Percentiles rank a stretch among this genome's conserved stretches.
phyloP scores from a whole-genome alignment of 2,113 vertebrate species.

The Fregata magnificens region DNA sequence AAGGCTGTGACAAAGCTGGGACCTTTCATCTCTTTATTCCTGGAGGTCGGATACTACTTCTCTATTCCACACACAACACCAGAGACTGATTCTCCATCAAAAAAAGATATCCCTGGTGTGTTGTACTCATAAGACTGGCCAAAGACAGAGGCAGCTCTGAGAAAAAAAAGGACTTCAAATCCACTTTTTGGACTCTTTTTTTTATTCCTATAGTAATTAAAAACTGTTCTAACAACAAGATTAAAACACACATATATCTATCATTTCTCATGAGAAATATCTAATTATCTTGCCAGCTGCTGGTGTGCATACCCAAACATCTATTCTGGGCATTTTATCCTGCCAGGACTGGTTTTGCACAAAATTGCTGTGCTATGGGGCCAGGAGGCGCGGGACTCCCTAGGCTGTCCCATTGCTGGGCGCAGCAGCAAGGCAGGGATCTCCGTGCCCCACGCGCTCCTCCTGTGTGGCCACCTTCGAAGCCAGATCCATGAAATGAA shows the following conservation, averaged over 20 bases:
- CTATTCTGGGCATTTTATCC: neutral
- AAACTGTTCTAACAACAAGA: neutral
- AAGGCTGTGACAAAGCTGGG: neutral
- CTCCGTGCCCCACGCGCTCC: fast-evolving
- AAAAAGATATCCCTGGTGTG: neutral
- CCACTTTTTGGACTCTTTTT: neutral
- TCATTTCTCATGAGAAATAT: neutral
- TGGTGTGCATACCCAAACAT: fast-evolving
- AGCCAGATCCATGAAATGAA: neutral
- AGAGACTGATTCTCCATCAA: neutral
- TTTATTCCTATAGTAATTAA: neutral
- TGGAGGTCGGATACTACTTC: neutral
- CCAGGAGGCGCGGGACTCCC: neutral
- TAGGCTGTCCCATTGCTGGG: neutral
- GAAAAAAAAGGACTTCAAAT: neutral
- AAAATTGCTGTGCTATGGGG: neutral
- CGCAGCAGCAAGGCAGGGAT: neutral
- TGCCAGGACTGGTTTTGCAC: neutral
- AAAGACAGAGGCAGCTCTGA: neutral
- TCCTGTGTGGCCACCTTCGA: neutral
- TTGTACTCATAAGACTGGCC: neutral
- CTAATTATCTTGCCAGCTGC: neutral
- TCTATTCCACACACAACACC: neutral
- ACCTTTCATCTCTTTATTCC: neutral
- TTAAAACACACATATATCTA: neutral